phyloP scores from a whole-genome alignment of 2,888 invertebrate genomes.

The Ecliptopera silaceata region DNA sequence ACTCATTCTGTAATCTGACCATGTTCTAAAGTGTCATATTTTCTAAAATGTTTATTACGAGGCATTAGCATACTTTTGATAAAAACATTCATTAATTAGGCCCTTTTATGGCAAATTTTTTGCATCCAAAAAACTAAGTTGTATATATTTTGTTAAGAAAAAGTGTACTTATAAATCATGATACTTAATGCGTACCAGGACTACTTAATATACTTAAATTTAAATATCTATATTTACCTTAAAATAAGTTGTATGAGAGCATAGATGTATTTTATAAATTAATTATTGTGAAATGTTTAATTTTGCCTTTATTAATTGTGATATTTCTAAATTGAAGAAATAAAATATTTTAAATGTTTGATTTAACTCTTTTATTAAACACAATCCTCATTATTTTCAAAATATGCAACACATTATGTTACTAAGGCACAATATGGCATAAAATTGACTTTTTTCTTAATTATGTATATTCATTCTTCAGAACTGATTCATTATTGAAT shows the following conservation, averaged over 20 bases:
- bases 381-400: not conserved
- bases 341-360: conserved; percentile 16
- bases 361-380: conserved; percentile 17
- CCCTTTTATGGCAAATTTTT: too few species aligned
- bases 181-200: not conserved
- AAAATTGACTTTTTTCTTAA: not conserved
- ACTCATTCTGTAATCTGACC: too few species aligned
- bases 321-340: conserved; percentile 16
- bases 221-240: not conserved
- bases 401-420: not conserved
- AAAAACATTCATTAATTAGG: too few species aligned
- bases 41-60: too few species aligned
- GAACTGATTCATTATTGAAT: too few species aligned
- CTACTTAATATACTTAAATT: not conserved
- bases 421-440: not conserved
- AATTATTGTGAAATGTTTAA: not conserved
- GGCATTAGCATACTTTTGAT: too few species aligned
- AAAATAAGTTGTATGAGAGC: not conserved
- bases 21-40: too few species aligned
- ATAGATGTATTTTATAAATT: not conserved
- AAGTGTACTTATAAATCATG: too few species aligned
- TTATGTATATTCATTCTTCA: too few species aligned
- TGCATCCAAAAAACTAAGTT: too few species aligned
- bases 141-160: too few species aligned
- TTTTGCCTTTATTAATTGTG: conserved; percentile 21